Percentiles rank a stretch among this genome's conserved stretches.
These are phyloP conservation scores for Pogonognathellus flavescens DNA, from an alignment of 1,140 invertebrate species.

Conservation along the genomic window DNA sequence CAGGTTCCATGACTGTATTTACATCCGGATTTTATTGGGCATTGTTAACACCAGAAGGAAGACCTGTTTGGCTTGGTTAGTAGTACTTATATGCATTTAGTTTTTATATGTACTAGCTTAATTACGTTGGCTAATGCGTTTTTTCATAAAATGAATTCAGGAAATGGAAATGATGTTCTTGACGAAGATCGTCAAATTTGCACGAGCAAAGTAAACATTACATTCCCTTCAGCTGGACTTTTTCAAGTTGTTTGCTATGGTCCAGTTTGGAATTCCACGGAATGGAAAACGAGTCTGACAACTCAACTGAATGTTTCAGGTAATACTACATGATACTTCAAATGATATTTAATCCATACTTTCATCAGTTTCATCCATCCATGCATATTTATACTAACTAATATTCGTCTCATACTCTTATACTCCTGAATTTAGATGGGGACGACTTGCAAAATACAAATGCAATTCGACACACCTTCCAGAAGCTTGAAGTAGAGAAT, in stretches of 20 bases:
- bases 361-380: not conserved
- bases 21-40: not conserved
- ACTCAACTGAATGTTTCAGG: not conserved
- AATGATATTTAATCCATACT: not conserved
- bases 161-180: not conserved
- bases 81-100: too few species aligned
- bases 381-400: not conserved
- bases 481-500: too few species aligned
- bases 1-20: not conserved
- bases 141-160: not conserved
- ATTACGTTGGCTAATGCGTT: too few species aligned
- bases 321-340: not conserved
- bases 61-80: not conserved
- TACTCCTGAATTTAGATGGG: too few species aligned
- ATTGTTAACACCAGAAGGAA: not conserved
- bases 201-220: not conserved
- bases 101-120: too few species aligned
- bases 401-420: too few species aligned
- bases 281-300: too few species aligned
- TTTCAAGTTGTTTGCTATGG: not conserved
- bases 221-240: not conserved
- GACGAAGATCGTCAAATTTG: not conserved
- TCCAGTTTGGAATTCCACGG: not conserved
- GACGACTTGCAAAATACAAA: too few species aligned
- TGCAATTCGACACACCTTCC: too few species aligned